Conservation (phyloP, 2,888 invertebrate species). For the Gymnocheta viridis region DNA sequence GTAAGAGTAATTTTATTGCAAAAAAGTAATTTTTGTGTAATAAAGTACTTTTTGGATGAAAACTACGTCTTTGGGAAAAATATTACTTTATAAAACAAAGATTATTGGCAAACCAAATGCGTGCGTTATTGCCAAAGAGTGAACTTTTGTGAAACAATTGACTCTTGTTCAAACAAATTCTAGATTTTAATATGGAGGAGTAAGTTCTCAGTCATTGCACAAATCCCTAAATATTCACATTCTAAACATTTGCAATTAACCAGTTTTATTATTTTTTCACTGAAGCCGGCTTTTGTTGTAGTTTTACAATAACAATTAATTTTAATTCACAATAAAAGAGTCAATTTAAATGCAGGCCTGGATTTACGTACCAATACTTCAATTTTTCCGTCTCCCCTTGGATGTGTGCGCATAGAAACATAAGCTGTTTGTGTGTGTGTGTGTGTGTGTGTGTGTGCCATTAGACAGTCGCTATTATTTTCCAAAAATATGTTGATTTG, state of each 20-base stretch:
- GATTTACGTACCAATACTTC: not conserved
- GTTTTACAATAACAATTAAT: conserved; percentile 16
- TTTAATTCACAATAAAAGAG: conserved; percentile 10
- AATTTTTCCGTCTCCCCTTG: not conserved
- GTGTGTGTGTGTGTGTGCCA: not conserved
- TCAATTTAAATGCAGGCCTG: conserved; percentile 3
- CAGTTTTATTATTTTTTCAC: not conserved
- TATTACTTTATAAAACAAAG: too few species aligned
- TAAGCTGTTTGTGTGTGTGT: not conserved
- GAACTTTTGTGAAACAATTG: too few species aligned
- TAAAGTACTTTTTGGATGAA: too few species aligned
- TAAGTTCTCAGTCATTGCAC: not conserved
- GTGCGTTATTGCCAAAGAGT: too few species aligned
- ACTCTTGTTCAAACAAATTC: not conserved
- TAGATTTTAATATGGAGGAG: not conserved
- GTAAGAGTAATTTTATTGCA: too few species aligned
- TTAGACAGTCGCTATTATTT: conserved; percentile 4
- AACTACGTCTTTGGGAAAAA: too few species aligned
- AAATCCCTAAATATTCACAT: not conserved
- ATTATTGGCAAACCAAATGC: too few species aligned
- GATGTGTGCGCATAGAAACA: not conserved
- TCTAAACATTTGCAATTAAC: not conserved
- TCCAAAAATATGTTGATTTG: not conserved
- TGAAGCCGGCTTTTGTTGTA: not conserved
- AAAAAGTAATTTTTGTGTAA: too few species aligned